Conservation (phyloP, 1,140 invertebrate genomes). For the Venturia canescens region DNA sequence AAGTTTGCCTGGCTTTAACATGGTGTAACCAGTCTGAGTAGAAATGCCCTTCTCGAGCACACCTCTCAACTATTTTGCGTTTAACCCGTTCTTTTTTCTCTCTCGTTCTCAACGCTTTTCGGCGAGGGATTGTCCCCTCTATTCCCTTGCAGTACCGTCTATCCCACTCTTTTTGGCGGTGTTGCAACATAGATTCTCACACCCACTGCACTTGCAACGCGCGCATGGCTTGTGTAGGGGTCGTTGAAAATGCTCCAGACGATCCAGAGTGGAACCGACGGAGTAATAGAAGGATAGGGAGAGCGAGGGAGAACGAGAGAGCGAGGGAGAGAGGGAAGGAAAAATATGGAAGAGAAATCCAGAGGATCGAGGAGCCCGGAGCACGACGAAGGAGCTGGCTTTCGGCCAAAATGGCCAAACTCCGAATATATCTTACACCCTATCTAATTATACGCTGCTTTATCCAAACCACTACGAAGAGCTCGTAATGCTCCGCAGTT, state of each 20-base stretch:
- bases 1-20: conserved; percentile 45
- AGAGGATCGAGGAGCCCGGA: conserved; percentile 59
- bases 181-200: conserved; percentile 25
- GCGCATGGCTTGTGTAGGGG: background rate
- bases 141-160: background rate
- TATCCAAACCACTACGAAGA: conserved; percentile 64
- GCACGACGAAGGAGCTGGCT: conserved; percentile 69
- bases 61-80: conserved; percentile 42
- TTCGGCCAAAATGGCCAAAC: conserved; percentile 71
- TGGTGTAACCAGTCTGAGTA: conserved; percentile 55
- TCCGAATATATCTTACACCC: conserved; percentile 76
- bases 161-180: background rate
- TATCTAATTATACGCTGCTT: conserved; percentile 65
- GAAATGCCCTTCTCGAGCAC: conserved; percentile 48
- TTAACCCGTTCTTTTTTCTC: conserved; percentile 52
- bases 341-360: conserved; percentile 3
- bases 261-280: background rate
- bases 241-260: conserved; percentile 15
- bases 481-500: conserved; percentile 69
- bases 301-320: background rate
- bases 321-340: background rate
- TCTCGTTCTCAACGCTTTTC: conserved; percentile 50
- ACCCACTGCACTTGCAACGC: conserved; percentile 3
- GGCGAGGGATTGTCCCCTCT: background rate
- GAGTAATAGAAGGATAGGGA: too few species aligned